Conservation (phyloP, 2,888 invertebrate species). For the Drosophila leonis region DNA sequence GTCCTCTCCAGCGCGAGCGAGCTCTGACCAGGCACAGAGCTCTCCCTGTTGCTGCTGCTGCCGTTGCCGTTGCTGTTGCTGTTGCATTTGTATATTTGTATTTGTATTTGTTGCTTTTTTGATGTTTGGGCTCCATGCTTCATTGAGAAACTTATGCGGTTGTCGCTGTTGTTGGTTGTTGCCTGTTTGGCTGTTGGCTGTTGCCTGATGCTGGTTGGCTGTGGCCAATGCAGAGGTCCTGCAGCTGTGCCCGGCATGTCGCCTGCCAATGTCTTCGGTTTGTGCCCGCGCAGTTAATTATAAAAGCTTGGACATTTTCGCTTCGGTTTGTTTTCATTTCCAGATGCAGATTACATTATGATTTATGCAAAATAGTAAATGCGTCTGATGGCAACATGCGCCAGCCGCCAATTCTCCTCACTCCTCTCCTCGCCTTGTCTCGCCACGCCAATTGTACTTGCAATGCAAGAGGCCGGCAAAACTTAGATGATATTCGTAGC, state of each 20-base stretch:
- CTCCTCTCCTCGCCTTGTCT: background rate
- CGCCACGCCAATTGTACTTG: slow-evolving; percentile 12
- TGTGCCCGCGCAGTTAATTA: slow-evolving; percentile 85
- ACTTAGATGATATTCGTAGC: slow-evolving; percentile 37
- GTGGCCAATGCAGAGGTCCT: slow-evolving; percentile 60
- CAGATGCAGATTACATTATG: slow-evolving; percentile 86
- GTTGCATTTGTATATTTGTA: slow-evolving; percentile 41
- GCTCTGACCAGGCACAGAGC: slow-evolving; percentile 26
- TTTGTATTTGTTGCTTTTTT: slow-evolving; percentile 51
- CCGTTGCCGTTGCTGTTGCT: slow-evolving; percentile 24
- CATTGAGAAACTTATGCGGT: slow-evolving; percentile 80
- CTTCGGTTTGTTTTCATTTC: slow-evolving; percentile 80
- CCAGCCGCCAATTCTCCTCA: slow-evolving; percentile 37
- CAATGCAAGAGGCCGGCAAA: slow-evolving; percentile 1
- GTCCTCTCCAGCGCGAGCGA: slow-evolving; percentile 28
- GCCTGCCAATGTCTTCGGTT: slow-evolving; percentile 81
- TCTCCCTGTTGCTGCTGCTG: slow-evolving; percentile 25
- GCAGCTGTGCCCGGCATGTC: slow-evolving; percentile 76
- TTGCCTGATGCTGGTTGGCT: slow-evolving; percentile 41
- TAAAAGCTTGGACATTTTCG: slow-evolving; percentile 85
- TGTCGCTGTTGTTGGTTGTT: slow-evolving; percentile 50
- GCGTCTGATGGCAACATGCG: slow-evolving; percentile 84
- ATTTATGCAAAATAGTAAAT: slow-evolving; percentile 85
- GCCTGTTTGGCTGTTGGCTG: slow-evolving; percentile 38
- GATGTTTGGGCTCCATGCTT: slow-evolving; percentile 67